Base-by-base conservation (phyloP, 2,797 vertebrate genomes). In the Sciurus carolinensis region DNA sequence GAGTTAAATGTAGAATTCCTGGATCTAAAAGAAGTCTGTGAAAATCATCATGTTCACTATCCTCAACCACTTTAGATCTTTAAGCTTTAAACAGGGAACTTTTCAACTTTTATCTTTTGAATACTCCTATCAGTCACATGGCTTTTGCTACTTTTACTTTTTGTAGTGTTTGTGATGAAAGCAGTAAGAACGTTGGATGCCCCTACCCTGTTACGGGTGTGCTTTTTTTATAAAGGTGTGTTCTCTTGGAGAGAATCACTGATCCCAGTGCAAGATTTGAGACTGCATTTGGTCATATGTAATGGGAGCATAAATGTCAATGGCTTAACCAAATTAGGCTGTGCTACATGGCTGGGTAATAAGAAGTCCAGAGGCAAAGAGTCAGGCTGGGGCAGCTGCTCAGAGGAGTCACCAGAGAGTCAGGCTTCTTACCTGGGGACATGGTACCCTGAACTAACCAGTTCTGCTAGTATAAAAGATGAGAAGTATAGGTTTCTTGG, bases 1-100 rank as follows among this genome's bases (percentile, higher is more conserved):
- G 77, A 90, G 67, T 81, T 76, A 64, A 84, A 62, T 91, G 71
- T 76, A 52, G 76, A 89, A 66, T 89, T 75, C 4, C 14, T 84
- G 66, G 30, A 52, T 62, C 24, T 87, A 33, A 52, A 93, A 86
- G 22, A 47, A 93, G 5, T 30, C 50, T 93, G 28, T 67, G 66
- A 73, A 39, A 80, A 54, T 87, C 13, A 13, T 76, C 18, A 80
- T 18, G 50, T 67, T 76, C 13, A 42, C 12, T 87, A 1, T 73
- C 52, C 14, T 91, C 42, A 79, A 73, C 59, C 57, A n/a, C 75
- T 76, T 89, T n/a, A 86, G 47, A 91, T 17, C n/a, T 44, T 85
- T 30, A 59, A 14, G 1, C 20, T 84, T 57, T 20, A 15, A n/a
- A 52, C 5, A 39, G 75, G n/a, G 36, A 62, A 17, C 6, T 57